Conservation (phyloP, 1,140 invertebrate genomes). For the Euschistus heros region DNA sequence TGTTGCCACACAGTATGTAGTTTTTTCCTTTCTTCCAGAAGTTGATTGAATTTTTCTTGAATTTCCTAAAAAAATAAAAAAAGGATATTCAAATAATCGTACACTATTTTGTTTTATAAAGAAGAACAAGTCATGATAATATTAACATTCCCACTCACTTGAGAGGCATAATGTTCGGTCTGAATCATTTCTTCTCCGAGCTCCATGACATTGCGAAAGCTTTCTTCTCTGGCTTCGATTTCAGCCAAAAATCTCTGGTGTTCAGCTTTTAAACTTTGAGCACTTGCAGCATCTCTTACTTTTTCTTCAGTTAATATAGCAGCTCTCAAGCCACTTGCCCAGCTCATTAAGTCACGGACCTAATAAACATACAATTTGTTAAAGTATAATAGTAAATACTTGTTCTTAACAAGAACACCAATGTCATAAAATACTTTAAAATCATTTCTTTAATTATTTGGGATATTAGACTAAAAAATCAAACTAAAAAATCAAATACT, state of each 20-base stretch:
- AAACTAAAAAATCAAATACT: too few relatives aligned
- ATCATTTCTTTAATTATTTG: too few relatives aligned
- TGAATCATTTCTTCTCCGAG: conserved; percentile 74
- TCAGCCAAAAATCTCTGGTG: conserved; percentile 88
- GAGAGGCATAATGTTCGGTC: conserved; percentile 69
- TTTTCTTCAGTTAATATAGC: conserved; percentile 74
- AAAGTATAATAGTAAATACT: too few relatives aligned
- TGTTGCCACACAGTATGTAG: conserved; percentile 78
- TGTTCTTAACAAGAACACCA: too few relatives aligned
- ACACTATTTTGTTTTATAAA: too few relatives aligned
- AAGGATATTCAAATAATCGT: background rate
- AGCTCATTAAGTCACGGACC: conserved; percentile 80
- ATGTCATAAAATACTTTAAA: too few relatives aligned
- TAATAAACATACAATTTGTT: conserved; percentile 32
- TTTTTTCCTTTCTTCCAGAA: conserved; percentile 66
- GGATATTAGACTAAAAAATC: too few relatives aligned
- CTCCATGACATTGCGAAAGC: conserved; percentile 67
- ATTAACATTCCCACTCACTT: conserved; percentile 32
- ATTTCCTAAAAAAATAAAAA: conserved; percentile 48
- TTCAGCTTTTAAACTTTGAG: conserved; percentile 75
- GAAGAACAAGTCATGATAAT: too few relatives aligned
- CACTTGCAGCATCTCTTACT: conserved; percentile 73
- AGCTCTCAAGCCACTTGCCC: conserved; percentile 68
- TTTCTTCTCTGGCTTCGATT: conserved; percentile 85
- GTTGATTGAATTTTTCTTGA: conserved; percentile 60